Evolutionary conservation across 1,140 invertebrate species (phyloP).

Genomic region (Lamellibrachia luymesi): DNA sequence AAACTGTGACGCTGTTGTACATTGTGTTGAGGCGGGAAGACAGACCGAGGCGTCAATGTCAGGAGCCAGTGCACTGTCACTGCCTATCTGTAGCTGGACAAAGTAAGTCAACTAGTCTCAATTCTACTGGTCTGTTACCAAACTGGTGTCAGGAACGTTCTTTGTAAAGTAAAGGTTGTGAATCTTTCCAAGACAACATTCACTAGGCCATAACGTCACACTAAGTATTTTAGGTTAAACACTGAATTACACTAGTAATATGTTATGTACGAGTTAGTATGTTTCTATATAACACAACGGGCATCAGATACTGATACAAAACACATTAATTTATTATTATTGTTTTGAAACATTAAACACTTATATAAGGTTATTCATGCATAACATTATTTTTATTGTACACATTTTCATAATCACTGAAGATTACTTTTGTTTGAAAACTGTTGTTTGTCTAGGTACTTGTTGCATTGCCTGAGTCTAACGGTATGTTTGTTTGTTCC

Average conservation of each 20-base stretch:
- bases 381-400: neutral
- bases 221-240: too few species aligned
- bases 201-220: too few species aligned
- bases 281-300: too few species aligned
- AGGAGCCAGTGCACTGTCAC: neutral
- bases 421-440: neutral
- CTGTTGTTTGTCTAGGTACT: neutral
- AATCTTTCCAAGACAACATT: too few species aligned
- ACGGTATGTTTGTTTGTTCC: conserved; percentile 37
- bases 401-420: conserved; percentile 16
- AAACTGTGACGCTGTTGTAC: neutral
- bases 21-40: neutral
- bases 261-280: neutral
- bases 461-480: conserved; percentile 1
- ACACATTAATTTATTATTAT: neutral
- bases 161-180: too few species aligned
- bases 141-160: too few species aligned
- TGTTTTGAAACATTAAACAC: neutral
- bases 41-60: neutral
- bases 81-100: neutral
- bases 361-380: neutral
- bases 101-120: neutral
- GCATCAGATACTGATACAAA: neutral
- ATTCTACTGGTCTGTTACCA: neutral
- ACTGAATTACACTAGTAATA: neutral